Base-by-base conservation (phyloP, 2,888 invertebrate genomes). In the Leptodirus hochenwartii region DNA sequence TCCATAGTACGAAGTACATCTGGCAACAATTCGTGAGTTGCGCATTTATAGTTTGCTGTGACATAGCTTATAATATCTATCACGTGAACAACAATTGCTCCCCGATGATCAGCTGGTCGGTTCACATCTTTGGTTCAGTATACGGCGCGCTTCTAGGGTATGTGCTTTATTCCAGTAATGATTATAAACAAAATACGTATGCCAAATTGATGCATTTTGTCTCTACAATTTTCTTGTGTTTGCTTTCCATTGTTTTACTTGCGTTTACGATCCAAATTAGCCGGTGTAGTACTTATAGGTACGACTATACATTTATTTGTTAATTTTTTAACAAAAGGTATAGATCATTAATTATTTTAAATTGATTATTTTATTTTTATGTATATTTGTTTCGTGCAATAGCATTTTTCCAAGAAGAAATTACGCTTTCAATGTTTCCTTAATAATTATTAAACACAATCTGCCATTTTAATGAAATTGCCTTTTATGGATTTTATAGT, bases 51-150 rank as follows among this genome's bases (percentile, higher is more conserved):
- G 22, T 31, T 12, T 16, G 25, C 16, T 31, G 31, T 14, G 79
- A 79, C 52, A 61, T 72, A 44, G 61, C 64, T 9, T 66, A 58
- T 41, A 59, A 60, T 22, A 40, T 56, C n/a, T 51, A 56, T 32
- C 64, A 66, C 39, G 51, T 54, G 30, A 47, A 49, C 39, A 42
- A 50, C 23, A 53, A 54, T 35, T 50, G 53, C 22, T 58, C 58
- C 45, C 61, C 64, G 9, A 51, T 56, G 17, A 63, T 77, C 35
- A 75, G 78, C 22, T 68, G 77, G 66, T 66, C 72, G 1, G 76
- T 79, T 4, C 80, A 80, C 46, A 56, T 64, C 10, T 64, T 71
- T 4, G 80, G 80, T 4, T 78, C 74, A 3, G 47, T 68, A 2
- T 61, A 68, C 1, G 80, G 79, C 1, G 53, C 73, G 2, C 55